Conservation (phyloP, 2,888 invertebrate species). For the Caenorhabditis sp. region DNA sequence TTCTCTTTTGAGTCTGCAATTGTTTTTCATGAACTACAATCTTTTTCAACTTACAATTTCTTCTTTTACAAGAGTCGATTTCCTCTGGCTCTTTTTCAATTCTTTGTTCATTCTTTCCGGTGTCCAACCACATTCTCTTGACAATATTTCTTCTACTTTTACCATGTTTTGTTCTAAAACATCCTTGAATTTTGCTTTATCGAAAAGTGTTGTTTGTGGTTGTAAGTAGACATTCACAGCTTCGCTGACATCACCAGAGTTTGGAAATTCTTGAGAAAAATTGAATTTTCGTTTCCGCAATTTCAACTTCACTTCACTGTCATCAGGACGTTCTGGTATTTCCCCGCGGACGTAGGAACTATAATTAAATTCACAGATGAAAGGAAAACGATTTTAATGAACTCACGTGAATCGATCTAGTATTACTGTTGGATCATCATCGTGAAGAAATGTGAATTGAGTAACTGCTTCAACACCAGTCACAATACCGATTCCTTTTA, state of each 20-base stretch:
- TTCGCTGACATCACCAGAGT: constrained; percentile 37
- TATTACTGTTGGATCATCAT: constrained; percentile 51
- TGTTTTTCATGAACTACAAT: neutral
- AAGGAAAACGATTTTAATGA: too few relatives aligned
- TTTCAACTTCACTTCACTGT: constrained; percentile 26
- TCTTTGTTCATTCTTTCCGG: constrained; percentile 13
- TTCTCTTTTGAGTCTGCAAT: constrained; percentile 29
- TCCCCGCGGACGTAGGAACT: constrained; percentile 38
- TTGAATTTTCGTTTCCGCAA: constrained; percentile 23
- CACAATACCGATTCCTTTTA: constrained; percentile 40
- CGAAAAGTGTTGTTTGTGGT: constrained; percentile 14
- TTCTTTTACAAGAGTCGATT: neutral
- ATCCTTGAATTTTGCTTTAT: neutral
- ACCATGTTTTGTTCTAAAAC: neutral
- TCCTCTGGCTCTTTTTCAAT: constrained; percentile 1
- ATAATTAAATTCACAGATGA: too few relatives aligned
- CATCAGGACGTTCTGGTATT: constrained; percentile 34
- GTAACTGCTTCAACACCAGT: constrained; percentile 50
- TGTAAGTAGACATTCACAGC: constrained; percentile 41
- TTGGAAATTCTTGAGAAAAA: constrained; percentile 46
- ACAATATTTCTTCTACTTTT: constrained; percentile 15
- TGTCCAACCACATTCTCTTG: constrained; percentile 20
- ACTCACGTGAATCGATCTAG: constrained; percentile 54
- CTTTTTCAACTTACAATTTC: neutral
- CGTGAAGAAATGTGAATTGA: constrained; percentile 33